Base-by-base conservation (phyloP, 1,140 invertebrate species). In the Micrasema minimum region DNA sequence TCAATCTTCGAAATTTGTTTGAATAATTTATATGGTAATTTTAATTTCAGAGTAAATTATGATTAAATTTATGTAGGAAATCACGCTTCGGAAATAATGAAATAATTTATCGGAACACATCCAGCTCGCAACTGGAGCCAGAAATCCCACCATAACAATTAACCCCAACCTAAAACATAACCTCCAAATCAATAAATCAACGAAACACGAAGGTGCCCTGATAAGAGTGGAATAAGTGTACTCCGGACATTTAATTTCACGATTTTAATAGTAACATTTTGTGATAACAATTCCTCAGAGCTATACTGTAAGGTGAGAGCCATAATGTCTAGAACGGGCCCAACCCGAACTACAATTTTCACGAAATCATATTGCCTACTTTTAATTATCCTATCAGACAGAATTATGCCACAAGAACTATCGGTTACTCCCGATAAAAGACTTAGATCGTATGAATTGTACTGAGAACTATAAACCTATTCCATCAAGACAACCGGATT, bases 341-440 rank as follows among this genome's bases (percentile, higher is more conserved):
- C 59, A 46, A 66, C 51, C 51, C 50, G 51, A 66, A 51, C 14
- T 38, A 7, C 64, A 12, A 66, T 38, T 53, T 51, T 22, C 48
- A 38, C 35, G n/a, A 50, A 66, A 66, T 66, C 64, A 41, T 51
- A 66, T 66, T 53, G 64, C 64, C 48, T 53, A 59, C 55, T 59
- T 59, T 59, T n/a, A n/a, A 69, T 59, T 53, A 64, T 23, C 68
- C 46, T 70, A 64, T 64, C 43, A 70, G 43, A 50, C 51, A 51
- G 64, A 57, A 64, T 70, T 70, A 70, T 70, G 68, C 57, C 57
- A 70, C 62, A 70, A 64, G 68, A 70, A 70, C 43, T 64, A 70
- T 70, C 48, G 66, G 43, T 64, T 64, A n/a, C n/a, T 41, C 46
- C 26, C 55, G 16, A 45, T 12, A 45, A 11, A 16, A 46, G 37